Evolutionary conservation across 2,888 invertebrate genomes (phyloP).

Genomic region (Deilephila porcellus): DNA sequence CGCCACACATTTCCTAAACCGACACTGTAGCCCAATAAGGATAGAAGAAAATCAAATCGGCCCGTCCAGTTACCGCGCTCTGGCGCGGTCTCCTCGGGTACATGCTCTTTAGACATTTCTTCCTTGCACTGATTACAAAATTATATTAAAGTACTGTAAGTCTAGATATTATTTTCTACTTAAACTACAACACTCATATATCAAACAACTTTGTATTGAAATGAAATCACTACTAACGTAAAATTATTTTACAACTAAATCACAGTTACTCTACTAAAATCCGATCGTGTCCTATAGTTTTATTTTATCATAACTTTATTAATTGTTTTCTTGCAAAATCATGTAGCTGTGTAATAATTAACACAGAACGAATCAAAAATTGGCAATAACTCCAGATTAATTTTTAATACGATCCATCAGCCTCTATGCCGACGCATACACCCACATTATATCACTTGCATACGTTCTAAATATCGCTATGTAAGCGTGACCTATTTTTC

Average conservation of each 20-base stretch:
- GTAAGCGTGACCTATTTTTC: constrained; percentile 27
- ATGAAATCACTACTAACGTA: background rate
- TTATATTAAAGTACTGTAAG: constrained; percentile 10
- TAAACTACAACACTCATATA: too few relatives aligned
- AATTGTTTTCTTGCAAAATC: background rate
- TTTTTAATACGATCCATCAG: background rate
- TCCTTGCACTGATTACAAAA: constrained; percentile 49
- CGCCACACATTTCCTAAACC: constrained; percentile 91
- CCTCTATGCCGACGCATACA: background rate
- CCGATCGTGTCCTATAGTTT: background rate
- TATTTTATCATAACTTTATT: background rate
- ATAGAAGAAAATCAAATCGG: constrained; percentile 89
- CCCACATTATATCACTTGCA: constrained; percentile 22
- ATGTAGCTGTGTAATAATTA: background rate
- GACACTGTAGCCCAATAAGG: constrained; percentile 89
- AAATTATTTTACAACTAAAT: background rate
- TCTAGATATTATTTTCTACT: background rate
- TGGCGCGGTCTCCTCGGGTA: constrained; percentile 71
- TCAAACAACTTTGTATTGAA: too few relatives aligned
- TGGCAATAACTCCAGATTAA: background rate
- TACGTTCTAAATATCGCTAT: constrained; percentile 6
- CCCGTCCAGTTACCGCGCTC: constrained; percentile 90
- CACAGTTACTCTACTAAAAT: background rate
- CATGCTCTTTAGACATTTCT: constrained; percentile 46
- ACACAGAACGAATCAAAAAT: background rate